phyloP scores from a whole-genome alignment of 2,113 vertebrate genomes.

The Gallinago paraguaiae region DNA sequence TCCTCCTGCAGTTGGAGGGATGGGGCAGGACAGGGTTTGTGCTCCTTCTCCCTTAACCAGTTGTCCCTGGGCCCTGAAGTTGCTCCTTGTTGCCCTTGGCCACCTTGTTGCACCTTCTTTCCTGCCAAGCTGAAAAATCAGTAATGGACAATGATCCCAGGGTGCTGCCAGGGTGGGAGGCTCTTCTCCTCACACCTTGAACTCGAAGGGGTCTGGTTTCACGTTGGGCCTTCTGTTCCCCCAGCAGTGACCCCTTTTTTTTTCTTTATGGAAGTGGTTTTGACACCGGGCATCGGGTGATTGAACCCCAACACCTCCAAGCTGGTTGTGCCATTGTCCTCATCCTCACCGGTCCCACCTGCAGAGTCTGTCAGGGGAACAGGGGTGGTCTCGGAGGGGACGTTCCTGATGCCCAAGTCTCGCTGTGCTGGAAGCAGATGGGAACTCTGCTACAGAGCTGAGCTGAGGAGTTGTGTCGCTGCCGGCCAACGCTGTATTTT shows the following conservation, averaged over 20 bases:
- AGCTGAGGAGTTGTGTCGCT: slow-evolving; percentile 12
- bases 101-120: background rate
- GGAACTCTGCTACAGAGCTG: background rate
- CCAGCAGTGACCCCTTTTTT: accelerated
- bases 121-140: background rate
- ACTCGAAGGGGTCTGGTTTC: background rate
- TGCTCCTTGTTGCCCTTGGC: background rate
- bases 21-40: too few species aligned
- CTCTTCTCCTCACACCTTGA: background rate
- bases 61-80: too few species aligned
- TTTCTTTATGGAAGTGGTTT: background rate
- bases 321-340: background rate
- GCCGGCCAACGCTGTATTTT: slow-evolving; percentile 70
- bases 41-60: too few species aligned
- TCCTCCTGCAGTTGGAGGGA: too few species aligned
- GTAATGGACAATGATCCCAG: background rate
- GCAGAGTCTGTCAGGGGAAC: background rate
- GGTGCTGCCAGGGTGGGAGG: background rate
- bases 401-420: accelerated
- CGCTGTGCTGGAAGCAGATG: background rate
- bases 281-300: accelerated
- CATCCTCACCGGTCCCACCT: accelerated
- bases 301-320: background rate
- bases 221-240: background rate
- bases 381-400: background rate